Base-by-base conservation (phyloP, 2,888 invertebrate genomes). In the Melanchra persicariae region DNA sequence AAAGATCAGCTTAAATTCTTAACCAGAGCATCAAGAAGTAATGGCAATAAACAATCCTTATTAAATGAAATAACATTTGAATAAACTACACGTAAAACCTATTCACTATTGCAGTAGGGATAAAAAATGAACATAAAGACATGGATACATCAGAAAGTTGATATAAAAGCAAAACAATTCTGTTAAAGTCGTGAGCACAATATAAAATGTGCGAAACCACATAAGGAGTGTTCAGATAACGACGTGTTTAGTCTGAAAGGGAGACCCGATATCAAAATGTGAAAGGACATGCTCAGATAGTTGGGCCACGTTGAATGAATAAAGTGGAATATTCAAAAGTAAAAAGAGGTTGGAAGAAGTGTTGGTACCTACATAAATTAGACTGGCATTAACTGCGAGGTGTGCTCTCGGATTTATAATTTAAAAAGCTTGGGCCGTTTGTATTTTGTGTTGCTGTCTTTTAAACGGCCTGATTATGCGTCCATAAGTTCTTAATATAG, bases 211-310 rank as follows among this genome's bases (percentile, higher is more conserved):
- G 65, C 65, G 65, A 75, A 75, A 59, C 69, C 26, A 65, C 51
- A 70, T 66, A 70, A 37, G 81, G 62, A 62, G 76, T 22, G n/a
- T 45, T 24, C 49, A 59, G 69, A 80, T 78, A 77, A 77, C 51
- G 62, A 58, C 47, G 51, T 26, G 68, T 49, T 61, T 64, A 45
- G 30, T 49, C 49, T 37, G 76, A 65, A 75, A 75, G 26, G 55
- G 64, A 65, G 65, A 19, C 24, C 15, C 24, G 68, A 65, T 80
- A 75, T 62, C 58, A 54, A 69, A 67, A 67, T 67, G 51, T 54
- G 64, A 75, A 80, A 80, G 64, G 76, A 69, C 69, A 55, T 52
- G 43, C 26, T 47, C 47, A 51, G 68, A 77, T 79, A 79, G 65
- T 66, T 45, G 34, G 51, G 7, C 61, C 74, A 74, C 22, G 61